phyloP scores from a whole-genome alignment of 2,888 invertebrate species.

The Cyclophora punctaria region DNA sequence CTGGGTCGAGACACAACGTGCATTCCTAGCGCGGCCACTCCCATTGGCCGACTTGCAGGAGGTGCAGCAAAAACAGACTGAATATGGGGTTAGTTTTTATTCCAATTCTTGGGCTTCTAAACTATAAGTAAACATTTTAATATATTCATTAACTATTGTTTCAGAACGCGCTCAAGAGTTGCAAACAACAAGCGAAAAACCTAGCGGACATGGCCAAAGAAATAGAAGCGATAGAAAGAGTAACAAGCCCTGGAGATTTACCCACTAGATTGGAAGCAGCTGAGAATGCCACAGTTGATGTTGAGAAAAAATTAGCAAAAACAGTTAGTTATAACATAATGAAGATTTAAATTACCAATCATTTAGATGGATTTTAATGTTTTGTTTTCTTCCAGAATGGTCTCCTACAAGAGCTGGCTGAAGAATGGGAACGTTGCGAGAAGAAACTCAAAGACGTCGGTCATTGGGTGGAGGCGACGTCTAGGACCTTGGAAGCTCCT shows the following conservation, averaged over 20 bases:
- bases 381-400: constrained; percentile 79
- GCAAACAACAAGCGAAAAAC: constrained; percentile 90
- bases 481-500: constrained; percentile 83
- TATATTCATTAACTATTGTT: constrained; percentile 25
- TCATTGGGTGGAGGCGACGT: constrained; percentile 91
- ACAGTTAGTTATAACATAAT: constrained; percentile 76
- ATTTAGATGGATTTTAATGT: constrained; percentile 6
- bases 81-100: constrained; percentile 81
- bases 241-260: constrained; percentile 89
- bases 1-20: constrained; percentile 89
- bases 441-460: constrained; percentile 93
- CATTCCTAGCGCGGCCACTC: constrained; percentile 85
- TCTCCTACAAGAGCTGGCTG: constrained; percentile 90
- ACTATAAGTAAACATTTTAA: not conserved
- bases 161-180: constrained; percentile 89
- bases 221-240: constrained; percentile 87
- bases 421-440: constrained; percentile 98
- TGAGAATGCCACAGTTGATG: constrained; percentile 89
- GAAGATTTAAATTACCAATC: not conserved
- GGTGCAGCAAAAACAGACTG: constrained; percentile 88
- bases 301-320: constrained; percentile 88
- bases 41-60: constrained; percentile 86
- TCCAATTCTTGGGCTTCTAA: not conserved
- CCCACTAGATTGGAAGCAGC: constrained; percentile 89
- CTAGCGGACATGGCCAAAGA: constrained; percentile 94